Base-by-base conservation (phyloP, 2,888 invertebrate species). In the Salpingus planirostris region DNA sequence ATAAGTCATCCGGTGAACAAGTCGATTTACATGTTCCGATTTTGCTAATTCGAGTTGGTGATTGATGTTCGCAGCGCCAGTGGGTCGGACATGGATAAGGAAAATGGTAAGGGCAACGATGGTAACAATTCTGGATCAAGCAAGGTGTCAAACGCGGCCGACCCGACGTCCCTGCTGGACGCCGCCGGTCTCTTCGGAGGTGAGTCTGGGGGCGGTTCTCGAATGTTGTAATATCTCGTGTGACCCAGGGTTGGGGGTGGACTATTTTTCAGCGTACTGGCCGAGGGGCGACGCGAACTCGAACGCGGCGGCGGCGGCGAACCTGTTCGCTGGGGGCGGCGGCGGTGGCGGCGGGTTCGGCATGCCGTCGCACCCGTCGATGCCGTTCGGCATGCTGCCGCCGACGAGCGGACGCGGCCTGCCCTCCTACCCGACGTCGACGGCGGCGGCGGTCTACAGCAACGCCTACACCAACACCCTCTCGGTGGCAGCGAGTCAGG, bases 401-500 rank as follows among this genome's bases (percentile, higher is more conserved):
- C 54, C 59, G n/a, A 43, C 52, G 14, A 46, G 55, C 14, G 29
- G 46, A 34, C 23, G 37, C 5, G 40, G 40, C 44, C 50, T 33
- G 65, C 64, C 31, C 64, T 60, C 47, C 59, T 33, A 46, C 34
- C 49, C 42, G 66, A 69, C 45, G 31, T 46, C 13, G 62, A 66
- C 31, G 62, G 70, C 57, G 22, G 60, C 63, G 24, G 60, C 62
- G 27, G 60, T 59, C 30, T 59, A 62, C 49, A 62, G 50, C 45
- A 59, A 59, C 44, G 63, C 62, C 40, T 74, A 74, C 50, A 78
- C 78, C 46, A 76, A 76, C 49, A 84, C 86, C 33, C 75, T 87
- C 56, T 84, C 85, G 46, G 86, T 85, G 49, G 86, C 86, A 29
- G 87, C 86, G 46, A 85, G 83, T 60, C 87, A 87, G 66, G 87